Evolutionary conservation across 2,113 vertebrate species (phyloP), one percentile per base, ranked within the genome.

Genomic region (Oncorhynchus mykiss): DNA sequence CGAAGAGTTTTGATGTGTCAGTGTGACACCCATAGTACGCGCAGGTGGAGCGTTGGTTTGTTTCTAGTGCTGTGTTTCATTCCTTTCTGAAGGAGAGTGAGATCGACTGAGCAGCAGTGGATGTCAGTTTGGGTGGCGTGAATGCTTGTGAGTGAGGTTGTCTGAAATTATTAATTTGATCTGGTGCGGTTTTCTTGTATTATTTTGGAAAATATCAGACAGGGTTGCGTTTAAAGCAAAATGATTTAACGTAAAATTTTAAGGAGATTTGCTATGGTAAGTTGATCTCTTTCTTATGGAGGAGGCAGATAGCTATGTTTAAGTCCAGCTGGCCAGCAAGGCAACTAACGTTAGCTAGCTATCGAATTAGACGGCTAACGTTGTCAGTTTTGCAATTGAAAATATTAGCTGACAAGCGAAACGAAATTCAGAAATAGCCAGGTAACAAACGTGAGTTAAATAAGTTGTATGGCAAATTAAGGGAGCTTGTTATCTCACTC

Each of bases 281-380:
- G 3, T 54, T 14, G 16, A 14, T 54, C 16, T 54, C 14, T 54
- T 54, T 3, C 16, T 4, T 54, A 54, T 0, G 16, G 5, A 54
- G 12, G 2, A 45, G 51, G 8, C 39, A 54, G 51, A 18, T 16
- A 71, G 75, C 0, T 88, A 18, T 91, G 88, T 92, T 90, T 89
- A 90, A 78, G 80, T 84, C 68, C 71, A 45, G 60, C 39, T 71
- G 62, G 27, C 54, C 9, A 66, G 27, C 69, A 74, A 78, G 66
- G 77, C 54, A 16, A 83, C 25, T 59, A 62, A 8, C 65, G 7
- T 48, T 67, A 67, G n/a, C 20, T 57, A 14, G 20, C 18, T 65
- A 75, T 66, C 31, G 27, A 29, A 45, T 49, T 54, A 54, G 51
- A 54, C 16, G 5, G 51, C 51, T 54, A 8, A 54, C 14, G 16